phyloP scores from a whole-genome alignment of 92 coral and sea anemone genomes.

The Paragorgia papillata region DNA sequence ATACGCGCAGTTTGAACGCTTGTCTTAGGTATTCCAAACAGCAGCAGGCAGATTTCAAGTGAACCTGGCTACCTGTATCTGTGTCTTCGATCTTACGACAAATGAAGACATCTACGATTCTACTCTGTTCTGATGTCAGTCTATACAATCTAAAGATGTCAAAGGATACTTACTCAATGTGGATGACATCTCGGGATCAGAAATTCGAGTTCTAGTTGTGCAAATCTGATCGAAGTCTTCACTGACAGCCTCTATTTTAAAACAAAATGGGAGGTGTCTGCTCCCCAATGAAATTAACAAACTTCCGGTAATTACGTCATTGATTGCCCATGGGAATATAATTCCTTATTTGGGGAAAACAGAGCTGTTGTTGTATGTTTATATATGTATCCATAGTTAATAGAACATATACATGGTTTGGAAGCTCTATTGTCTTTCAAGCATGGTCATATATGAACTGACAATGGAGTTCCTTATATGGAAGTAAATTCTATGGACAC shows the following conservation, averaged over 20 bases:
- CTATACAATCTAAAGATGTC: background rate
- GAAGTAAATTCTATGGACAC: too few species aligned
- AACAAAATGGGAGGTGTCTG: too few species aligned
- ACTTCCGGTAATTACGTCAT: conserved; percentile 32
- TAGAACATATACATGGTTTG: too few species aligned
- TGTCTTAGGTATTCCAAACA: background rate
- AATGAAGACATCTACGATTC: background rate
- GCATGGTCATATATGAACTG: too few species aligned
- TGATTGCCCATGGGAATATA: background rate
- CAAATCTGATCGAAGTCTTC: background rate
- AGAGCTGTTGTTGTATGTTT: background rate
- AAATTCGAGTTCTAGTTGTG: background rate
- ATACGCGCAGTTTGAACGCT: conserved; percentile 10
- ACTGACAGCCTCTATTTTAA: background rate
- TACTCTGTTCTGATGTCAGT: background rate
- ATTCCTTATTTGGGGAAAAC: conserved; percentile 27
- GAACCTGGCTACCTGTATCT: background rate
- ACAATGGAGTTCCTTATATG: too few species aligned
- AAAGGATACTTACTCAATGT: conserved; percentile 37
- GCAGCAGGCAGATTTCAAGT: background rate
- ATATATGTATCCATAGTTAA: too few species aligned
- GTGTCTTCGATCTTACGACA: conserved; percentile 27
- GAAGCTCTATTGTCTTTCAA: too few species aligned
- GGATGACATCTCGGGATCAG: conserved; percentile 14
- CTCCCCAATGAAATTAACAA: too few species aligned